Base-by-base conservation (phyloP, 92 coral and sea anemone species). In the Pocillopora grandis region DNA sequence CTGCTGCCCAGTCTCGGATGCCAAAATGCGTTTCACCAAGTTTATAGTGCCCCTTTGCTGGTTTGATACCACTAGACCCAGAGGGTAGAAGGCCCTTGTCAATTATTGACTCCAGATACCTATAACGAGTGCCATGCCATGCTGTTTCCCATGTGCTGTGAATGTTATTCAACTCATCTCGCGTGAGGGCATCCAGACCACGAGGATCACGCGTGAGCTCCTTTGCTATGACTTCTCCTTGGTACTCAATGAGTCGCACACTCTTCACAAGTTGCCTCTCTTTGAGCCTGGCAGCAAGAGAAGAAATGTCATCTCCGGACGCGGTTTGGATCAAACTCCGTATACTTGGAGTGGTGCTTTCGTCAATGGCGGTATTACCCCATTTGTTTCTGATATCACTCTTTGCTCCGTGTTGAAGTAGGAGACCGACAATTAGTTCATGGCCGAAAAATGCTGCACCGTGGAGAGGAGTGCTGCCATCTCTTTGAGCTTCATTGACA, bases 361-460 rank as follows among this genome's bases (percentile, higher is more conserved):
- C 94, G n/a, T 88, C 80, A 33, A 81, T 75, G 5, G 90, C 87
- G 19, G 94, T 85, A 61, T 71, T 12, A 20, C 85, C 85, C 89
- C 89, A 91, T 12, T 13, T 62, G 78, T 91, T 88, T 80, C 13
- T 91, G 21, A 91, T 72, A 62, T 89, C 75, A 59, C 77, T 81
- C 21, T 66, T 76, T 64, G 94, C 94, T 35, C 94, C 94, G 76
- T 88, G 73, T 66, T 77, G 84, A 55, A 91, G 89, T 18, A 91
- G 80, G 13, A 91, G 89, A 58, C 89, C 87, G 37, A 88, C 90
- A 23, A 91, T 82, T 2, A 81, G 82, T 8, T 57, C 49, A 17
- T 91, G 94, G 23, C 92, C 90, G 72, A 19, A 91, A 83, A 66
- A 91, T n/a, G 91, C 91, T 18, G 94, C 94, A 3, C 72, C 94